phyloP scores from a whole-genome alignment of 2,888 invertebrate genomes.

The Torymus tubicola region DNA sequence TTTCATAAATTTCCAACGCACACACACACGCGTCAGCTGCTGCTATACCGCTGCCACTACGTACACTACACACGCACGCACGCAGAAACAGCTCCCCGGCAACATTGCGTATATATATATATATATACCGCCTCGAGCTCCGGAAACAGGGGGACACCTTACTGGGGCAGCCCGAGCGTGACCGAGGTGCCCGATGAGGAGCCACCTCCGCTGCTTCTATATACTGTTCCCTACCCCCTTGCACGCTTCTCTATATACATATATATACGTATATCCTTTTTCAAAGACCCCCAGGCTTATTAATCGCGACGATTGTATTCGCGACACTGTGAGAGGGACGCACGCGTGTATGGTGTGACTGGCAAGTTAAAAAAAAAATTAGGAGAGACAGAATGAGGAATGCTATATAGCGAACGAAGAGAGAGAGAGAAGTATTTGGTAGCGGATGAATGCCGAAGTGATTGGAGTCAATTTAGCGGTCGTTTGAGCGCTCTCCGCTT shows the following conservation, averaged over 20 bases:
- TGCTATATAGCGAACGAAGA: background rate
- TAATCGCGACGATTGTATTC: background rate
- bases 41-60: background rate
- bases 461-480: no score
- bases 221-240: no score
- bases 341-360: no score
- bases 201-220: no score
- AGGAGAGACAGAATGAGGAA: no score
- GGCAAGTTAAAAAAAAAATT: no score
- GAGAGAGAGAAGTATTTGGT: background rate
- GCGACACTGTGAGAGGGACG: background rate
- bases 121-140: background rate
- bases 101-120: background rate
- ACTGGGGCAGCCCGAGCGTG: conserved; percentile 52
- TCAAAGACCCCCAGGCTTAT: background rate
- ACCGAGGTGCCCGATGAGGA: conserved; percentile 44
- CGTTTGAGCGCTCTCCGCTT: no score
- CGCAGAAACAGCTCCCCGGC: background rate
- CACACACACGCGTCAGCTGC: background rate
- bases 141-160: conserved; percentile 48
- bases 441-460: no score
- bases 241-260: no score
- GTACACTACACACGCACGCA: background rate
- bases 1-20: background rate
- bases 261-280: background rate